Evolutionary conservation across 1,140 invertebrate genomes (phyloP).

Genomic region (Drosophila virilis): DNA sequence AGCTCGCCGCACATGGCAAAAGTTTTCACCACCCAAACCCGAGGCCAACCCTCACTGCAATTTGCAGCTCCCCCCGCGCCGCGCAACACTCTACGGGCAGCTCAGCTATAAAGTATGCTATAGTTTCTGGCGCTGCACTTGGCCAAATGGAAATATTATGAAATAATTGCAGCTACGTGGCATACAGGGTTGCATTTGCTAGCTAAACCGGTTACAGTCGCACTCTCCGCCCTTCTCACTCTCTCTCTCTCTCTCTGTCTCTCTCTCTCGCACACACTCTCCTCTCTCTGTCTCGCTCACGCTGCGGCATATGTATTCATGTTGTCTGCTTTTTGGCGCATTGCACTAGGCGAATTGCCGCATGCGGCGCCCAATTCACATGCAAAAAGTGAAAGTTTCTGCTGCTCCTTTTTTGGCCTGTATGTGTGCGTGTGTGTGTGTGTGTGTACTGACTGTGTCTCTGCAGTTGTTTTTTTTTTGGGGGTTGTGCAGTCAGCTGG

Average conservation of each 20-base stretch:
- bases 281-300: slow-evolving; percentile 8
- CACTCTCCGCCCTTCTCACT: not conserved
- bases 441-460: slow-evolving; percentile 17
- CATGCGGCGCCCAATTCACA: slow-evolving; percentile 39
- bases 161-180: slow-evolving; percentile 56
- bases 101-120: slow-evolving; percentile 50
- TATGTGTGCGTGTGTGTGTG: slow-evolving; percentile 28
- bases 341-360: slow-evolving; percentile 76
- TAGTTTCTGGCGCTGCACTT: slow-evolving; percentile 55
- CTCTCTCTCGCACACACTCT: not conserved
- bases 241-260: slow-evolving; percentile 12
- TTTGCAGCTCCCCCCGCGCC: not conserved
- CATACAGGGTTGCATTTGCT: slow-evolving; percentile 31
- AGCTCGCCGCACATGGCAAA: slow-evolving; percentile 42
- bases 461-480: slow-evolving; percentile 27
- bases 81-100: slow-evolving; percentile 9
- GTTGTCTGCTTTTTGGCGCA: slow-evolving; percentile 73
- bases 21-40: slow-evolving; percentile 50
- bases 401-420: slow-evolving; percentile 61
- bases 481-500: slow-evolving; percentile 40
- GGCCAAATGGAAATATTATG: slow-evolving; percentile 55
- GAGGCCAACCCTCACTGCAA: no score
- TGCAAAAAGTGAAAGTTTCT: slow-evolving; percentile 78
- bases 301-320: not conserved
- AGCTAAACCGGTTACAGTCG: not conserved